Conservation (phyloP, 2,797 vertebrate species). For the Cynopterus sphinx region DNA sequence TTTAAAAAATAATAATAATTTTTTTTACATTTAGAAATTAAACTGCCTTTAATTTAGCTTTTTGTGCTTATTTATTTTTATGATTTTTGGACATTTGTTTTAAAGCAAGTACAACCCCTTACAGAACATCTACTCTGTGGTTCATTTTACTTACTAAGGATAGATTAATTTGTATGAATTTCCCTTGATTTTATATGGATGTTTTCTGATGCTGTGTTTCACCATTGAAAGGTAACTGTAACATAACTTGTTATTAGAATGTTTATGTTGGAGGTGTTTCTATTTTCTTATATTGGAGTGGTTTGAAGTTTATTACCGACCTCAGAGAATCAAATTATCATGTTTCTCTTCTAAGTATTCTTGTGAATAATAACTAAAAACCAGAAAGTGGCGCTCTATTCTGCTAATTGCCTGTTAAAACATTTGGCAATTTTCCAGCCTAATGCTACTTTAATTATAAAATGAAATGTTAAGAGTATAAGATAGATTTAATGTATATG, state of each 20-base stretch:
- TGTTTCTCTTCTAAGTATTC: conserved; percentile 61
- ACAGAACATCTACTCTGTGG: background rate
- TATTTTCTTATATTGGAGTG: conserved; percentile 50
- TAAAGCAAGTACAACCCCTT: background rate
- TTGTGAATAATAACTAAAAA: conserved; percentile 58
- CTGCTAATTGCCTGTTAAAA: conserved; percentile 56
- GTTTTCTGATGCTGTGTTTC: conserved; percentile 64
- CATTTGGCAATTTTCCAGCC: conserved; percentile 36
- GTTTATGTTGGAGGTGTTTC: conserved; percentile 19
- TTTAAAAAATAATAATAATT: background rate
- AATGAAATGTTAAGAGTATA: background rate
- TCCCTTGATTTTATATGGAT: background rate
- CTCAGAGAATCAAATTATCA: conserved; percentile 63
- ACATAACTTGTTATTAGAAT: conserved; percentile 61
- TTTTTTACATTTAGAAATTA: conserved; percentile 23
- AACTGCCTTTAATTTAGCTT: conserved; percentile 8
- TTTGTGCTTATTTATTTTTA: conserved; percentile 35
- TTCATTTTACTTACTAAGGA: background rate
- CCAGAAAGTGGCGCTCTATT: conserved; percentile 65
- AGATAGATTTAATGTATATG: background rate
- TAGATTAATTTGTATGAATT: background rate
- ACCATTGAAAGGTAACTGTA: conserved; percentile 50
- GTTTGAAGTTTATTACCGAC: conserved; percentile 59
- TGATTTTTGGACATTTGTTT: conserved; percentile 13
- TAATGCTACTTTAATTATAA: conserved; percentile 41